Conservation (phyloP, 2,888 invertebrate species). For the Lasioglossum marginatum region DNA sequence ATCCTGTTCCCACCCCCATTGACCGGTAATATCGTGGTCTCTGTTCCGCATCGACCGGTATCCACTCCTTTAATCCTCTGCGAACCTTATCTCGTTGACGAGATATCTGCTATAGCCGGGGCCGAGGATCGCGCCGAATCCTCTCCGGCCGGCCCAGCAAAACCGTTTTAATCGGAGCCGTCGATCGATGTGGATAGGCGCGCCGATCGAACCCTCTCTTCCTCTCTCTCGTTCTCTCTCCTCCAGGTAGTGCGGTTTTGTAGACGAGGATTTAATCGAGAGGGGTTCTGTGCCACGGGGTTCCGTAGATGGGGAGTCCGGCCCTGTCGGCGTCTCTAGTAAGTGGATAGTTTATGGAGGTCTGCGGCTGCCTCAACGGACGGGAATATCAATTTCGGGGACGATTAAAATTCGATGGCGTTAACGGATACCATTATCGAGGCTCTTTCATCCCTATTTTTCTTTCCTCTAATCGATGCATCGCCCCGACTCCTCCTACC, state of each 20-base stretch:
- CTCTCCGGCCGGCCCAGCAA: slow-evolving; percentile 16
- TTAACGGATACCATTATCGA: slow-evolving; percentile 40
- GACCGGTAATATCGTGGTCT: slow-evolving; percentile 7
- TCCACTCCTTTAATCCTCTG: slow-evolving; percentile 19
- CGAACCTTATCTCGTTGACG: slow-evolving; percentile 66
- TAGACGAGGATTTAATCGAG: slow-evolving; percentile 40
- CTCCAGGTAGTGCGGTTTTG: slow-evolving; percentile 30
- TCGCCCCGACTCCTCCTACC: neutral
- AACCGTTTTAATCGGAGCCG: slow-evolving; percentile 59
- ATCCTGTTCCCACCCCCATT: neutral
- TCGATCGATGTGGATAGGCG: slow-evolving; percentile 50
- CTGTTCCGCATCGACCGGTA: slow-evolving; percentile 35
- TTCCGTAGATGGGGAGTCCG: slow-evolving; percentile 20
- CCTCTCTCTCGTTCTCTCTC: neutral
- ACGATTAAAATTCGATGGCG: slow-evolving; percentile 51
- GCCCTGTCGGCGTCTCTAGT: slow-evolving; percentile 33
- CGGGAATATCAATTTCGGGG: slow-evolving; percentile 30
- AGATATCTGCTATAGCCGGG: slow-evolving; percentile 54
- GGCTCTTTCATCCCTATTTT: neutral
- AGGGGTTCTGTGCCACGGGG: neutral
- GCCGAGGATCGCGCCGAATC: slow-evolving; percentile 38
- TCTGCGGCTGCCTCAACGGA: neutral
- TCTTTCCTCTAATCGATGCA: slow-evolving; percentile 1
- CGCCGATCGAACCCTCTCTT: slow-evolving; percentile 36
- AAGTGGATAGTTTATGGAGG: slow-evolving; percentile 44